Percentiles rank a stretch among this genome's conserved stretches.
phyloP scores from a whole-genome alignment of 2,888 invertebrate genomes.

The Girardia tigrina region DNA sequence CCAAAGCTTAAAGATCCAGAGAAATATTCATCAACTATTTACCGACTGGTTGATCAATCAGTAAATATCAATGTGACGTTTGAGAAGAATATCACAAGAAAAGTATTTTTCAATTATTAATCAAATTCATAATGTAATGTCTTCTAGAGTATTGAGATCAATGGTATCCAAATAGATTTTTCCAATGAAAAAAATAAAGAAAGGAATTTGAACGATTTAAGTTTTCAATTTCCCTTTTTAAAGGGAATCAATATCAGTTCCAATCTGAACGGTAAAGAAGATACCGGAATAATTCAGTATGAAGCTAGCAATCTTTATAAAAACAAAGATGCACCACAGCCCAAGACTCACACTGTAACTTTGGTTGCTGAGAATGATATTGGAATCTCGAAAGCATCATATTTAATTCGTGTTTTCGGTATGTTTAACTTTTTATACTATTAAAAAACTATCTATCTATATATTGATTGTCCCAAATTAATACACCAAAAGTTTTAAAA shows the following conservation, averaged over 20 bases:
- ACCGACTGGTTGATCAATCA: background rate
- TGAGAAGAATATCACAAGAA: background rate
- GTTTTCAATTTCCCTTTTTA: background rate
- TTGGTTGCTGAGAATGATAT: background rate
- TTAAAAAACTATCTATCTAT: no score
- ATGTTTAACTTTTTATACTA: no score
- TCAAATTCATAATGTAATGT: background rate
- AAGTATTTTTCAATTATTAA: background rate
- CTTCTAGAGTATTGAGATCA: background rate
- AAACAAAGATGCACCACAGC: background rate
- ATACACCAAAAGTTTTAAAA: no score
- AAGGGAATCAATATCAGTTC: background rate
- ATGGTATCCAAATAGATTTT: background rate
- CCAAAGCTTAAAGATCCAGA: background rate
- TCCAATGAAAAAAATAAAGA: background rate
- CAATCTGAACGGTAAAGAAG: no score
- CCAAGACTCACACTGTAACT: background rate
- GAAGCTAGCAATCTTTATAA: background rate
- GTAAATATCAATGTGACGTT: background rate
- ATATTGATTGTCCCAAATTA: no score
- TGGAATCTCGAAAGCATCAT: background rate
- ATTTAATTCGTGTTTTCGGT: conserved; percentile 7
- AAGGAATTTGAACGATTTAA: background rate
- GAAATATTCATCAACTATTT: background rate
- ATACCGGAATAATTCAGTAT: background rate